phyloP scores from a whole-genome alignment of 1,140 invertebrate genomes.

The Sweltsa coloradensis region DNA sequence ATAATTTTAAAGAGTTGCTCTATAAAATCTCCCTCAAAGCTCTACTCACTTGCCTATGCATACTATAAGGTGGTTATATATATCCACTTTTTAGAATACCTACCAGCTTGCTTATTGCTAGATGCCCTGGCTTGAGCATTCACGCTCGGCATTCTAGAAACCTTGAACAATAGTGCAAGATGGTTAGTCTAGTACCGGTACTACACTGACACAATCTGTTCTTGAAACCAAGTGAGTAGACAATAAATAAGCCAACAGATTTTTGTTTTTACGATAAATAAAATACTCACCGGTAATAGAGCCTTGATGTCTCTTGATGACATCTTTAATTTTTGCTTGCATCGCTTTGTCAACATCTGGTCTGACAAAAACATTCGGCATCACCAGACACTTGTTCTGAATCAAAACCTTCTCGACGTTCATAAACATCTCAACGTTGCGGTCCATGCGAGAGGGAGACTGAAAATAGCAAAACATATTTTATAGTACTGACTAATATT shows the following conservation, averaged over 20 bases:
- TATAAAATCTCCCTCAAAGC: too few relatives aligned
- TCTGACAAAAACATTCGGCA: constrained; percentile 69
- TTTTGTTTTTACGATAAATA: background rate
- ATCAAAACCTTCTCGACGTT: constrained; percentile 79
- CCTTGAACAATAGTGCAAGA: too few relatives aligned
- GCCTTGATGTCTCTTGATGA: constrained; percentile 77
- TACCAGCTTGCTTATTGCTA: too few relatives aligned
- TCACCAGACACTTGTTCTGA: constrained; percentile 62
- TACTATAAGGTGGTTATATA: too few relatives aligned
- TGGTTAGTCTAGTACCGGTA: too few relatives aligned
- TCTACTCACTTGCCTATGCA: too few relatives aligned
- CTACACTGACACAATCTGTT: too few relatives aligned
- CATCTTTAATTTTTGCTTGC: constrained; percentile 73
- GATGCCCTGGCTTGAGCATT: too few relatives aligned
- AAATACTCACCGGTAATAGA: constrained; percentile 42
- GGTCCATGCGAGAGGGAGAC: constrained; percentile 80
- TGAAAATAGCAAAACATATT: constrained; percentile 32
- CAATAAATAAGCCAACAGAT: background rate
- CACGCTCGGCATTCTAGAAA: too few relatives aligned
- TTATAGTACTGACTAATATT: too few relatives aligned
- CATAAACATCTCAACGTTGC: constrained; percentile 89
- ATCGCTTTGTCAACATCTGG: constrained; percentile 77
- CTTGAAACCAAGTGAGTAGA: constrained; percentile 2
- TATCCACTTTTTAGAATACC: too few relatives aligned
- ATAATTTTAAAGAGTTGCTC: too few relatives aligned